Evolutionary conservation across 1,140 invertebrate species (phyloP).

Genomic region (Lineus longissimus): DNA sequence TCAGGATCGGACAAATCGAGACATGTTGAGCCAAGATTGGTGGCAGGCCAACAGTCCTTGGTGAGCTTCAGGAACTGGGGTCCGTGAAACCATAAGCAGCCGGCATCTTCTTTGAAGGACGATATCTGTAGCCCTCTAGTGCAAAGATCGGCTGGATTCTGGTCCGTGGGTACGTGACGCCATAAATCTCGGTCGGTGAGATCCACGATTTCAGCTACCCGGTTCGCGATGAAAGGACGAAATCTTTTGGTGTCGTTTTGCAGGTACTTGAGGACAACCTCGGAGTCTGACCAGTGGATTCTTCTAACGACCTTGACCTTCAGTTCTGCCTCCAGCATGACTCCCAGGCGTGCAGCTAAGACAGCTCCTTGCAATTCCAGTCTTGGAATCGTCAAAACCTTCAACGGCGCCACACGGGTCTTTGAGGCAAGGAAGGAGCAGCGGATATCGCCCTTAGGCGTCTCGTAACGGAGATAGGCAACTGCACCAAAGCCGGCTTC

Average conservation of each 20-base stretch:
- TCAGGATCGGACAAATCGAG: too few species aligned
- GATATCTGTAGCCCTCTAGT: not conserved
- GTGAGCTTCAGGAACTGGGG: too few species aligned
- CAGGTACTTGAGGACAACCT: not conserved
- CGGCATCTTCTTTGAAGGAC: too few species aligned
- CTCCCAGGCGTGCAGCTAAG: not conserved
- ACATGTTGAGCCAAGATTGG: too few species aligned
- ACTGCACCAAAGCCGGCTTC: conserved; percentile 12
- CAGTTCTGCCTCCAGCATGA: not conserved
- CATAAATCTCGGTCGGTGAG: not conserved
- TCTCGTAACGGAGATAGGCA: not conserved
- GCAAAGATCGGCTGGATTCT: conserved; percentile 4
- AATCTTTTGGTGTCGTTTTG: not conserved
- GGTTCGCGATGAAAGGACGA: not conserved
- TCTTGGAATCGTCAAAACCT: conserved; percentile 3
- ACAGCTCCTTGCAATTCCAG: not conserved
- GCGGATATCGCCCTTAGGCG: not conserved
- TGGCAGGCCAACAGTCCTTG: too few species aligned
- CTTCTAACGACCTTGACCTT: not conserved
- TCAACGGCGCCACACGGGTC: not conserved
- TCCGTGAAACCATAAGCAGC: too few species aligned
- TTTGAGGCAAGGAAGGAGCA: not conserved
- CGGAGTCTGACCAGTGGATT: conserved; percentile 1
- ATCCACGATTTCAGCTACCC: not conserved
- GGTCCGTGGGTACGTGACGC: not conserved